phyloP scores from a whole-genome alignment of 2,797 vertebrate species.

The Hozukius guyotensis region DNA sequence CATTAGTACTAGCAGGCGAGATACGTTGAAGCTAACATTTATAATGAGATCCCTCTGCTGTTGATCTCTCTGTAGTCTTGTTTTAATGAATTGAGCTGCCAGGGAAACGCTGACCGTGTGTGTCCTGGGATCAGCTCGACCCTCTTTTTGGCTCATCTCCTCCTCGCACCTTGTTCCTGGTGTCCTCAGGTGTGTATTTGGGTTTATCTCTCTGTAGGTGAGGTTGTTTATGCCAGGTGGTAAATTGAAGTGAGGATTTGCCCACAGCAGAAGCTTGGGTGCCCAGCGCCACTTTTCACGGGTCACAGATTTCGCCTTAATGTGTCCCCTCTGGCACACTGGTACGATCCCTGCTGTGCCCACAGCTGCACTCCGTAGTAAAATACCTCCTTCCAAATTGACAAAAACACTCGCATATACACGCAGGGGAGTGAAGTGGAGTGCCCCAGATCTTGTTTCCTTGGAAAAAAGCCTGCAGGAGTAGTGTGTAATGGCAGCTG shows the following conservation, averaged over 20 bases:
- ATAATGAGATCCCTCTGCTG: constrained; percentile 26
- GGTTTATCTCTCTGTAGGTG: not conserved
- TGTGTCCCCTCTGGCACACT: constrained; percentile 15
- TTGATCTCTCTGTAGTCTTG: not conserved
- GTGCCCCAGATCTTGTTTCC: constrained; percentile 32
- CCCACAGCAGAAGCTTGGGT: not conserved
- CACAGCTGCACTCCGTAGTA: constrained; percentile 23
- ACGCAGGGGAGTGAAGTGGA: not conserved
- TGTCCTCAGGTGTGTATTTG: constrained; percentile 22
- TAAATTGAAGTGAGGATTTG: constrained; percentile 29
- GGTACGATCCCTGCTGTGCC: constrained; percentile 6
- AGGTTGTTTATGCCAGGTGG: not conserved
- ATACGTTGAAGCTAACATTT: constrained; percentile 15
- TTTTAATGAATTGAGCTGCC: constrained; percentile 19
- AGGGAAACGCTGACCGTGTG: constrained; percentile 13
- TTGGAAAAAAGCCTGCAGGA: constrained; percentile 31
- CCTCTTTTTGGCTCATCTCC: not conserved
- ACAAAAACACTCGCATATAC: constrained; percentile 1
- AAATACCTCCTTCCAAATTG: constrained; percentile 11
- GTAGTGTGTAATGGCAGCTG: constrained; percentile 34
- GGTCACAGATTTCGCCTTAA: constrained; percentile 20
- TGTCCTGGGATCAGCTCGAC: not conserved
- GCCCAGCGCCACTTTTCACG: constrained; percentile 19
- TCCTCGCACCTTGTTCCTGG: not conserved
- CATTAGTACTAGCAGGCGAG: constrained; percentile 6